Conservation (phyloP, 2,888 invertebrate species). For the Vanessa cardui region DNA sequence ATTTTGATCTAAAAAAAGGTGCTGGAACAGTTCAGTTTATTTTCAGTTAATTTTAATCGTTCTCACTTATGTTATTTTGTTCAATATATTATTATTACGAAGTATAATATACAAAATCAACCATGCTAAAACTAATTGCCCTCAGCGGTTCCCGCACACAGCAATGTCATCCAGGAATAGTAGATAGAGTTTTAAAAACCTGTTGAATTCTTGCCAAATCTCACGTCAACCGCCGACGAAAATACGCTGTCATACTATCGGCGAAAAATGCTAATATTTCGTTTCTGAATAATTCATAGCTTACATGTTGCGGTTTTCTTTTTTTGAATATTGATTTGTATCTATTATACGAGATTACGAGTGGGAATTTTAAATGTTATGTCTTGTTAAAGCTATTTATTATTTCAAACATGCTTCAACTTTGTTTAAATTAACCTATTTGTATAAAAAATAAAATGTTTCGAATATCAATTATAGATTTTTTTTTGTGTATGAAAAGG, state of each 20-base stretch:
- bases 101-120: neutral
- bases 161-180: conserved; percentile 74
- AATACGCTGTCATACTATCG: conserved; percentile 14
- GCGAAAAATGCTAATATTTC: conserved; percentile 25
- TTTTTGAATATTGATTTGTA: conserved; percentile 18
- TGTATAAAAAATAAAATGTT: too few relatives aligned
- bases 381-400: neutral
- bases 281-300: conserved; percentile 24
- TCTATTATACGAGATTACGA: conserved; percentile 11
- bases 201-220: conserved; percentile 68
- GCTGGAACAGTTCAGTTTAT: too few relatives aligned
- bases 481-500: too few relatives aligned
- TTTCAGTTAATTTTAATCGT: too few relatives aligned
- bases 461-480: neutral
- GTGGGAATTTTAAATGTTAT: conserved; percentile 3
- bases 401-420: neutral
- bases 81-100: too few relatives aligned
- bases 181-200: conserved; percentile 62
- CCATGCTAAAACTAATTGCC: neutral
- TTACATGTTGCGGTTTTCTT: conserved; percentile 21
- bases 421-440: neutral
- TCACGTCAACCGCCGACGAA: conserved; percentile 49
- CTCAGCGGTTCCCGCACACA: conserved; percentile 60
- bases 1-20: too few relatives aligned
- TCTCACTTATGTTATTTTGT: too few relatives aligned